Evolutionary conservation across 1,140 invertebrate genomes (phyloP), one percentile per base, ranked within the genome.

Genomic region (Cherax destructor): DNA sequence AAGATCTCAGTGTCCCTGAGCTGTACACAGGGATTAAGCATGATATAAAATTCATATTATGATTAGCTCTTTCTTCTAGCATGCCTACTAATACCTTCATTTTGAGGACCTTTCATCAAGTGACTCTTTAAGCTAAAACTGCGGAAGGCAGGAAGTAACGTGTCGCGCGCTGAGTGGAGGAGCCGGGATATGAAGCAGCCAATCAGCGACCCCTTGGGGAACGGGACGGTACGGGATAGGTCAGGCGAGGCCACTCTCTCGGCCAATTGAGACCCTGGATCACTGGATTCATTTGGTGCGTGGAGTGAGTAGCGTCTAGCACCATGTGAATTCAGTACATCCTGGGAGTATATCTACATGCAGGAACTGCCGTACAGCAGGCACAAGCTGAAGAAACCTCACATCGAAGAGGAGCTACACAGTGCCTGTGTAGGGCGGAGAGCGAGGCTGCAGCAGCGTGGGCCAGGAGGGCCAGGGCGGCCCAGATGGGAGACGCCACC

Each of bases 301-400:
- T 91, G 85, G 90, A 91, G 85, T 86, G 77, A 72, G 16, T 86
- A 76, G 84, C 90, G 56, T 91, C 90, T 91, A 91, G 90, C 90
- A 91, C 90, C 90, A 91, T 91, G 90, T 83, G 90, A 91, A 91
- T 91, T 91, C 90, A 91, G 90, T 91, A 91, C 90, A 91, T 91
- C 90, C 72, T 87, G 85, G 90, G 84, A 86, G 77, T 83, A 81
- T 72, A 61, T 81, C 90, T 80, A 76, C 90, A 77, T 59, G n/a
- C 50, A 79, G 41, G 18, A 61, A 21, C 30, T 13, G 52, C 1
- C 52, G 52, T 56, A 56, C 30, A 30, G 59, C 77, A 30, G 49
- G 49, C n/a, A 52, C 47, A 56, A 41, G 56, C 49, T 80, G 50
- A 13, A 24, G 13, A 13, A 49, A 50, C 11, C 50, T 65, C 30